A percentile compares a stretch with the other conserved stretches of the same genome.
phyloP scores from a whole-genome alignment of 2,797 vertebrate species.

The Nyctibius grandis region DNA sequence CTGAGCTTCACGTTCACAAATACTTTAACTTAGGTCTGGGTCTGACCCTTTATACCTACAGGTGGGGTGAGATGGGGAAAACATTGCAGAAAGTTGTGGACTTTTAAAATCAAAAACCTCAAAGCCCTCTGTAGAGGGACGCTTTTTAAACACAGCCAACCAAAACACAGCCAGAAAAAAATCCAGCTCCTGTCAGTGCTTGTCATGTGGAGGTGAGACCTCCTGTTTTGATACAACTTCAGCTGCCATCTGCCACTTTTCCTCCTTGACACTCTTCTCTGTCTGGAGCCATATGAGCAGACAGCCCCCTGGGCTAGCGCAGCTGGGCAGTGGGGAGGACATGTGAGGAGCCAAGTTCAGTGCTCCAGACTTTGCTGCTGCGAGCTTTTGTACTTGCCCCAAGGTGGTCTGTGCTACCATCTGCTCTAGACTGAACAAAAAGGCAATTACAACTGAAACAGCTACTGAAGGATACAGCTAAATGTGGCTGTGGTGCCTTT shows the following conservation, averaged over 20 bases:
- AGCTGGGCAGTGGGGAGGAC: background rate
- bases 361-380: background rate
- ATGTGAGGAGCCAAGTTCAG: background rate
- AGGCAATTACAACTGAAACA: background rate
- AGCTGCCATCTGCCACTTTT: background rate
- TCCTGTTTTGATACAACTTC: background rate
- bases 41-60: background rate
- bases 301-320: background rate
- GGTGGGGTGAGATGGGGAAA: background rate
- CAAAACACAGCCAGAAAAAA: background rate
- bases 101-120: background rate
- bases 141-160: background rate
- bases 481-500: background rate
- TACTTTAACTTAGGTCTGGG: background rate
- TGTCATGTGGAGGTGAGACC: background rate
- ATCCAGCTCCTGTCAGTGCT: background rate
- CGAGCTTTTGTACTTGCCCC: background rate
- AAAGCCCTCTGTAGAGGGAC: background rate
- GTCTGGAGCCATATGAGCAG: background rate
- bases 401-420: background rate
- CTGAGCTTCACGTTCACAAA: background rate
- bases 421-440: slow-evolving; percentile 7
- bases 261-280: background rate
- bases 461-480: background rate
- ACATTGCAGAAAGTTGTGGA: background rate